phyloP scores from a whole-genome alignment of 2,888 invertebrate genomes.

The Orthosia incerta region DNA sequence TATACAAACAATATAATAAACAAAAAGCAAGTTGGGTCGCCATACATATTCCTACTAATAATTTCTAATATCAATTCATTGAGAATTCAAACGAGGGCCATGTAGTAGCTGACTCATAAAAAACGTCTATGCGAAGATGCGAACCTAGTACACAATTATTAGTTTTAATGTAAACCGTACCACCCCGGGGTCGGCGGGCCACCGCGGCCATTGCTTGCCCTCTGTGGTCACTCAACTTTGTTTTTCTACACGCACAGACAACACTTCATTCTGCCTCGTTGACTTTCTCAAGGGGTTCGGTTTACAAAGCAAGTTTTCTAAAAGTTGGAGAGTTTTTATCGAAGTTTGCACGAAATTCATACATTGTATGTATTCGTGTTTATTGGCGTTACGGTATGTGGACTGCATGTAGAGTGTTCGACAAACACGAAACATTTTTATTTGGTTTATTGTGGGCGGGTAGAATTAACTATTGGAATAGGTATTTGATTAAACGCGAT shows the following conservation, averaged over 20 bases:
- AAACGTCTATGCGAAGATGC: constrained; percentile 25
- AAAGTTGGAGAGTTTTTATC: constrained; percentile 56
- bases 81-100: constrained; percentile 7
- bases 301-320: constrained; percentile 64
- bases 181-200: constrained; percentile 52
- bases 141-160: constrained; percentile 31
- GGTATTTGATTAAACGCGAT: constrained; percentile 12
- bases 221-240: constrained; percentile 84
- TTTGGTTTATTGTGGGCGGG: constrained; percentile 41
- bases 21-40: neutral
- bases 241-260: constrained; percentile 77
- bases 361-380: constrained; percentile 56
- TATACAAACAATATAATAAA: neutral
- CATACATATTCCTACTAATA: neutral
- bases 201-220: constrained; percentile 41
- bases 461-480: constrained; percentile 2
- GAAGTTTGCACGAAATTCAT: constrained; percentile 56
- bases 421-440: constrained; percentile 51
- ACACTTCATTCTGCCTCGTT: constrained; percentile 70
- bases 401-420: constrained; percentile 58
- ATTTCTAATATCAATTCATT: constrained; percentile 7
- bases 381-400: constrained; percentile 60
- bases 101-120: constrained; percentile 13
- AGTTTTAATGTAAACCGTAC: constrained; percentile 47
- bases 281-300: constrained; percentile 70